Conservation (phyloP, 2,797 vertebrate genomes). For the Cyclopterus lumpus region DNA sequence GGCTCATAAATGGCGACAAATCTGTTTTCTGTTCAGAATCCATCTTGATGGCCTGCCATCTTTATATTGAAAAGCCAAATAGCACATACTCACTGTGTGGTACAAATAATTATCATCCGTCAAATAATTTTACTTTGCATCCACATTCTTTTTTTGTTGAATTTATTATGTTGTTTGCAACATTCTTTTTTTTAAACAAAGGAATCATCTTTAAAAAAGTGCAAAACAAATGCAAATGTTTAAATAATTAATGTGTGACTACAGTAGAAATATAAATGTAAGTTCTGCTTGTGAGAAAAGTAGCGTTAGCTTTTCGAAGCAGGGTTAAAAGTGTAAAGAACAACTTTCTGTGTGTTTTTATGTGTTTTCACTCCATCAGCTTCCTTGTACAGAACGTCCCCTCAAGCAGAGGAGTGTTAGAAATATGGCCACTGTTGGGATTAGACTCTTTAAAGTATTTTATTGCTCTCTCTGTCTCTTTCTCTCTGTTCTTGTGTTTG, state of each 20-base stretch:
- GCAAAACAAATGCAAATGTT: neutral
- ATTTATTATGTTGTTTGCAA: neutral
- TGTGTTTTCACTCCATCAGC: conserved; percentile 51
- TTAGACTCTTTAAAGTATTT: conserved; percentile 41
- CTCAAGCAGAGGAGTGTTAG: conserved; percentile 49
- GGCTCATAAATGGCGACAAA: neutral
- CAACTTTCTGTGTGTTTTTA: conserved; percentile 42
- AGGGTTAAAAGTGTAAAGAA: conserved; percentile 22
- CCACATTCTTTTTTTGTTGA: neutral
- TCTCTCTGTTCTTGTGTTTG: conserved; percentile 16
- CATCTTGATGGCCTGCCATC: conserved; percentile 12
- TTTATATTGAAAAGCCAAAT: conserved; percentile 31
- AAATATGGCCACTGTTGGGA: conserved; percentile 43
- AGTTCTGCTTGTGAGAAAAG: conserved; percentile 5
- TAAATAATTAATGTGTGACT: conserved; percentile 12
- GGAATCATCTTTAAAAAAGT: neutral
- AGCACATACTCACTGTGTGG: neutral
- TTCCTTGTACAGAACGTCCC: conserved; percentile 45
- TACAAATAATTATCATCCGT: neutral
- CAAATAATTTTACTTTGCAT: neutral
- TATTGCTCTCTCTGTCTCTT: conserved; percentile 26
- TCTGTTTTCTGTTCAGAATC: neutral
- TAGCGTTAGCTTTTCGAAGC: conserved; percentile 4
- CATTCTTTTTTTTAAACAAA: neutral
- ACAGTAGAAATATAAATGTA: neutral